Evolutionary conservation across 2,113 vertebrate species (phyloP).

Genomic region (Entomyzon cyanotis): DNA sequence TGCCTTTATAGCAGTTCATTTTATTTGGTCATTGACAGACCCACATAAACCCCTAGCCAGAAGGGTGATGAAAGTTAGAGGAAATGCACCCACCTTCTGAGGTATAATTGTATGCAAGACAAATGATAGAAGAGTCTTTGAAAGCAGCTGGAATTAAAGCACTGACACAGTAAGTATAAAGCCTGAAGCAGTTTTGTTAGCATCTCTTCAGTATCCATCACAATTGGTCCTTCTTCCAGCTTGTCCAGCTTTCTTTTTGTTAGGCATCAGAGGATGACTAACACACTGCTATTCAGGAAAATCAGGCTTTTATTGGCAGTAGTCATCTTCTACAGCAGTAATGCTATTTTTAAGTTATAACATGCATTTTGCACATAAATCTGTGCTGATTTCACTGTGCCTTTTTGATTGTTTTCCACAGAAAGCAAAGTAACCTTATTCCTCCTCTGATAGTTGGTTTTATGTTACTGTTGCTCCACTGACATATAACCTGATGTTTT

Average conservation of each 20-base stretch:
- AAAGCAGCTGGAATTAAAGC: not conserved
- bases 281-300: not conserved
- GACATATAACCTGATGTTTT: not conserved
- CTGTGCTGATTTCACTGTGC: not conserved
- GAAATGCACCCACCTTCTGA: not conserved
- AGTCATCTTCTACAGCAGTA: not conserved
- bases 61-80: not conserved
- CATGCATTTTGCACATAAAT: not conserved
- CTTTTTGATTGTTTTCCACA: not conserved
- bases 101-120: not conserved
- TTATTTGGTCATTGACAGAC: not conserved
- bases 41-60: not conserved
- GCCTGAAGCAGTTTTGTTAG: not conserved
- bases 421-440: not conserved
- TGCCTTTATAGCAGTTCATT: not conserved
- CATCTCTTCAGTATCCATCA: not conserved
- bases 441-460: not conserved
- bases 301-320: not conserved
- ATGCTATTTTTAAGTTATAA: constrained; percentile 15
- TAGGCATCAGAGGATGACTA: constrained; percentile 14
- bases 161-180: not conserved
- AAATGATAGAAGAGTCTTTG: not conserved
- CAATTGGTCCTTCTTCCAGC: not conserved
- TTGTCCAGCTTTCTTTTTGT: not conserved
- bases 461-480: not conserved